Evolutionary conservation across 2,888 invertebrate species (phyloP), one percentile per base, ranked within the genome.

Genomic region (Campoletis raptor): DNA sequence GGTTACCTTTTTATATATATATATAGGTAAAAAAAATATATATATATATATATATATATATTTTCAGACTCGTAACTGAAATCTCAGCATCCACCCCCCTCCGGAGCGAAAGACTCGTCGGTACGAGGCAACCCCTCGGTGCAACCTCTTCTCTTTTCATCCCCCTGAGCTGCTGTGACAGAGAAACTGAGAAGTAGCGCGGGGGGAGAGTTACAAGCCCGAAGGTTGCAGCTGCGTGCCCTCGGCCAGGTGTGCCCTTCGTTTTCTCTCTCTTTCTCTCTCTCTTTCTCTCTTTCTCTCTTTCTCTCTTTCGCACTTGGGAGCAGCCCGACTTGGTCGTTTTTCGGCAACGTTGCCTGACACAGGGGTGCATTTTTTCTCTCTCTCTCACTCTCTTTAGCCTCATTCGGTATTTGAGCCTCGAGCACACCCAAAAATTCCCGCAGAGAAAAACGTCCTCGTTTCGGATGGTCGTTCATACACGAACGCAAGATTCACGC

Each of bases 1-100:
- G n/a, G n/a, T 36, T 48, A 70, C 70, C 36, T 57, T 21, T 40
- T 15, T 57, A 30, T 79, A 57, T 61, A 88, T 74, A 40, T 64
- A n/a, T 54, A 73, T 48, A 24, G 18, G 36, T 9, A 48, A n/a
- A n/a, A n/a, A n/a, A n/a, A n/a, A n/a, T 24, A 40, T 61, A 7
- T 37, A 61, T 8, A 52, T 40, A 15, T 54, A 30, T 54, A 42
- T 36, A 24, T 64, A 37, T 18, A 12, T 12, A 36, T 18, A 61
- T 40, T n/a, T 45, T 61, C 24, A 86, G 85, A 88, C 87, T 90
- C 90, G 92, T 93, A 94, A 94, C 94, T 93, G 94, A 93, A 94
- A 94, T 93, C 94, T 93, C 93, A 91, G 93, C 93, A 93, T 93
- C 93, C 93, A 89, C 90, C 90, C 89, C 87, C 90, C 90, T 87